Base-by-base conservation (phyloP, 1,140 invertebrate genomes). In the Trigoniulus corallinus region DNA sequence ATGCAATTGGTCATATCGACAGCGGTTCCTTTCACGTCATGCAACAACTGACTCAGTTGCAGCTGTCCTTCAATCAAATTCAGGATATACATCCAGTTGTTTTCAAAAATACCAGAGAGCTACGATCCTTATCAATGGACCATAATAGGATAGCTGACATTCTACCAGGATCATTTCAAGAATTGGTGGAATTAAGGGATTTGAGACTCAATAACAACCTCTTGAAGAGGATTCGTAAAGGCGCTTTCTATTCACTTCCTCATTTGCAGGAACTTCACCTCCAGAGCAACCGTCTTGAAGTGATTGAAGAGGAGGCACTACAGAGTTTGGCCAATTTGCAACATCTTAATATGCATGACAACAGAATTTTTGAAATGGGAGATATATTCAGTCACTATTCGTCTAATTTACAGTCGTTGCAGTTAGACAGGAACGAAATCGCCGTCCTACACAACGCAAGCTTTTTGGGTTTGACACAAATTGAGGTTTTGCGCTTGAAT, bases 121-220 rank as follows among this genome's bases (percentile, higher is more conserved):
- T 92, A 13, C 79, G 80, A 3, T 84, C 84, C 2, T 68, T 97
- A 34, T 93, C 85, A 55, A 66, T 96, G 57, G 88, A 94, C 69
- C 82, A 86, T 57, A 97, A 96, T 70, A 78, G 79, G 64, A 84
- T 97, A 40, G 72, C 73, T 3, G 78, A 84, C 57, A 66, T 97
- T 47, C 75, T 84, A 58, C 76, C 79, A 7, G 81, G 81, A 22
- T 79, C 82, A 54, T 92, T 93, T 63, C 68, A 78, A 52, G 80
- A 79, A 60, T 70, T 82, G 48, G 70, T 74, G 39, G 76, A 78
- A 54, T 64, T 92, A 37, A 74, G 78, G 45, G 86, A 91, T 70
- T 76, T 92, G n/a, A 72, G 86, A 39, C 66, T 92, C 29, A 84
- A 91, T 58, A 84, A 87, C 48, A 93, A 93, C 72, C 75, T 76